A percentile compares a stretch with the other conserved stretches of the same genome.
phyloP scores from a whole-genome alignment of 2,113 vertebrate species.

The Corythoichthys intestinalis region DNA sequence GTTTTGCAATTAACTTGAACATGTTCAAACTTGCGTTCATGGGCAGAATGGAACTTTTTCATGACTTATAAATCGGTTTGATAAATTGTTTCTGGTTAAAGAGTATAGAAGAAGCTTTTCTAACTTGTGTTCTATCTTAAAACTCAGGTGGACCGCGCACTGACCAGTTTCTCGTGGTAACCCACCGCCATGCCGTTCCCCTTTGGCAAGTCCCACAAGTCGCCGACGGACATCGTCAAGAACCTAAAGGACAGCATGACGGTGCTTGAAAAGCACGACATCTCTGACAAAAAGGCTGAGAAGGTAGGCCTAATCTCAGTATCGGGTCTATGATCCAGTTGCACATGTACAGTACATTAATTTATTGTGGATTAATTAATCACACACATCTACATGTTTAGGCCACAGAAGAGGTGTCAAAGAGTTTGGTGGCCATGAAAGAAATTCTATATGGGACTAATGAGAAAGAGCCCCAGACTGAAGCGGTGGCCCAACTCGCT shows the following conservation, averaged over 20 bases:
- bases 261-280: conserved; percentile 89
- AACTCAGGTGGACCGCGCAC: conserved; percentile 76
- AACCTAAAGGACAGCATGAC: conserved; percentile 96
- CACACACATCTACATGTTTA: conserved; percentile 31
- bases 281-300: conserved; percentile 92
- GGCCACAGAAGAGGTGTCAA: conserved; percentile 96
- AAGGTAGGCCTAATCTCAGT: conserved; percentile 70
- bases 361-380: background rate
- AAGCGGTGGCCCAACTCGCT: conserved; percentile 90
- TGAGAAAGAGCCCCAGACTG: conserved; percentile 89
- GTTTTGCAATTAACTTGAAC: background rate
- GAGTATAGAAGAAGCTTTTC: too few relatives aligned
- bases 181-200: conserved; percentile 90
- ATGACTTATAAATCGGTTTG: background rate
- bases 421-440: conserved; percentile 94
- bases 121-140: conserved; percentile 8
- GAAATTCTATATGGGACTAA: conserved; percentile 93
- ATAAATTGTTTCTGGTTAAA: too few relatives aligned
- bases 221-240: conserved; percentile 95
- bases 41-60: background rate
- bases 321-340: background rate
- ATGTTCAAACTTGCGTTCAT: background rate
- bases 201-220: conserved; percentile 96
- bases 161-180: conserved; percentile 65
- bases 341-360: background rate